Conservation (phyloP, 2,113 vertebrate species). For the Corvus moneduloides region DNA sequence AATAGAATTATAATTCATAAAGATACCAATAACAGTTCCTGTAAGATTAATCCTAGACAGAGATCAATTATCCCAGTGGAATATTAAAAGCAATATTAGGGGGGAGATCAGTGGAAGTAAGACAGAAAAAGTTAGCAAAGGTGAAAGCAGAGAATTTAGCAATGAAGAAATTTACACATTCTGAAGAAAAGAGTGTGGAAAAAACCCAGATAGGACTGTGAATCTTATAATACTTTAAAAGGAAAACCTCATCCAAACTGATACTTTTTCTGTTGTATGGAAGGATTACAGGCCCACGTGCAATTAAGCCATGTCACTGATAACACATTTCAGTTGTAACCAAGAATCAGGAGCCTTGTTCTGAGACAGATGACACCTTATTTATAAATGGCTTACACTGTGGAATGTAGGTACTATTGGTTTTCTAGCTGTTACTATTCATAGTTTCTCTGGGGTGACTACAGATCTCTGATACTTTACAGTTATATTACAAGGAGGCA, state of each 20-base stretch:
- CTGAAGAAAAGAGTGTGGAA: background rate
- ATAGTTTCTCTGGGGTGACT: background rate
- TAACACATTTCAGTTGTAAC: background rate
- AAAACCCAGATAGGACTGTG: background rate
- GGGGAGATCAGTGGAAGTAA: background rate
- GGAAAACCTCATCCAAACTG: background rate
- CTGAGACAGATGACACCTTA: background rate
- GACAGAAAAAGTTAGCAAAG: background rate
- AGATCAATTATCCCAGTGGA: background rate
- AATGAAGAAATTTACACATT: background rate
- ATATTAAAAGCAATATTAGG: background rate
- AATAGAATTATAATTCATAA: background rate
- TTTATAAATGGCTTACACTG: background rate
- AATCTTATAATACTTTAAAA: background rate
- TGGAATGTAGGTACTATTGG: background rate
- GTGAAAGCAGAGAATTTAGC: background rate
- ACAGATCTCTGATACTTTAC: background rate
- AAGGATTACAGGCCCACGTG: background rate
- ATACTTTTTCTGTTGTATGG: background rate
- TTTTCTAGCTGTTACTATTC: background rate
- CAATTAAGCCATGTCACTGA: background rate
- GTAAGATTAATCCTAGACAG: background rate
- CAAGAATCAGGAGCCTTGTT: background rate
- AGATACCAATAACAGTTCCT: background rate
- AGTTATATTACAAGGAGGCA: background rate